Evolutionary conservation across 2,888 invertebrate genomes (phyloP), one percentile per base, ranked within the genome.

Genomic region (Craniophora ligustri): DNA sequence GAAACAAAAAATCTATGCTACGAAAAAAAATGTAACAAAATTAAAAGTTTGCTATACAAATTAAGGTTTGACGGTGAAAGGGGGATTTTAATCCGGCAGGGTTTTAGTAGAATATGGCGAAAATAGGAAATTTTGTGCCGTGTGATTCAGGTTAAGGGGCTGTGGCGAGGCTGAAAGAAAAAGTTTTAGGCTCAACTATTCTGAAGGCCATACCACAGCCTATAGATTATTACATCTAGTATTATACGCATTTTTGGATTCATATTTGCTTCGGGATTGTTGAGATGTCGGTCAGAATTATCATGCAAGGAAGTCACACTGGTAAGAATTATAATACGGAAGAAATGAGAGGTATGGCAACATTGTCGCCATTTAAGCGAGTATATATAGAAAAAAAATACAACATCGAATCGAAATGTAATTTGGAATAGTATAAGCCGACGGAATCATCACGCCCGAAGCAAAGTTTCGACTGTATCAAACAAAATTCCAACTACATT

Each of bases 1-100:
- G 74, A 81, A 84, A 84, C 79, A 76, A 79, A 79, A 76, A 74
- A 75, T 79, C 81, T 85, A 85, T 82, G 71, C 85, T 84, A 88
- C 81, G 63, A 80, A 82, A 84, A 77, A 79, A 68, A 44, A 55
- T 78, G 71, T 76, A 81, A 79, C 78, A 81, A 79, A 85, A 76
- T 68, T 71, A 69, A 75, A 84, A 76, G 78, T 80, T 77, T 76
- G 76, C 77, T 82, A 79, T 82, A 81, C 82, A 85, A 76, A 71
- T 73, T 62, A 70, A 70, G 53, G 57, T 62, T 62, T 35, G 51
- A 62, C 58, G 49, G 42, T 41, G 67, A n/a, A n/a, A 47, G 57
- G 66, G 55, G 47, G 49, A 41, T 51, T 70, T 71, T 60, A 67
- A 56, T 74, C 62, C 67, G 72, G 61, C 51, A 46, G 46, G 44